Percentiles rank a stretch among this genome's conserved stretches.
Conservation (phyloP, 2,113 vertebrate genomes). For the Stigmatopora argus region DNA sequence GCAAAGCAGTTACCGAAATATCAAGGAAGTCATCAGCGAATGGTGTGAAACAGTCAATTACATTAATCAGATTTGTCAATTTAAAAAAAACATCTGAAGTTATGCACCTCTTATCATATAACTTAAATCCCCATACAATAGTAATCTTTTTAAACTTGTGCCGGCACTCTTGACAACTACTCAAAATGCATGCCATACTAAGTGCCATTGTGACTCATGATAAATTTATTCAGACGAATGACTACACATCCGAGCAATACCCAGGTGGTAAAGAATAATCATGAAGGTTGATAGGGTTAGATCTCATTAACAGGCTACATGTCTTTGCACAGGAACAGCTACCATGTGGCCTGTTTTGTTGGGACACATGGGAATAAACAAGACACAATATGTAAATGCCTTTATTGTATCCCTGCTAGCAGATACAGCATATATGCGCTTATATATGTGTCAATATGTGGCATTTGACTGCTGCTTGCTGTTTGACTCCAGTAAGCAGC, state of each 20-base stretch:
- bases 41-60: no score
- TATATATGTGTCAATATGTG: conserved; percentile 18
- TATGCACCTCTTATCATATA: no score
- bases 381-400: conserved; percentile 9
- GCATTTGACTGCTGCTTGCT: conserved; percentile 50
- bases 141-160: neutral
- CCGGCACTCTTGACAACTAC: neutral
- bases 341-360: conserved; percentile 43
- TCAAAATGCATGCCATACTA: neutral
- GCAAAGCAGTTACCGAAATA: no score
- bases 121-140: no score
- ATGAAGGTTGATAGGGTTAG: conserved; percentile 50
- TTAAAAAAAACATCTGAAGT: no score
- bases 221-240: neutral
- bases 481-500: conserved; percentile 68
- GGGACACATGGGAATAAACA: conserved; percentile 33
- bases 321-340: conserved; percentile 36
- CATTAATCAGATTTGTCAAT: no score
- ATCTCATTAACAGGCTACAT: neutral
- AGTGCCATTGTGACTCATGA: neutral
- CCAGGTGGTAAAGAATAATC: conserved; percentile 44
- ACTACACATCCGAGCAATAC: neutral
- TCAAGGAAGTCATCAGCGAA: no score
- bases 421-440: conserved; percentile 1
- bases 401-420: conserved; percentile 12